Base-by-base conservation (phyloP, 2,113 vertebrate species). In the Acrocephalus kingi region DNA sequence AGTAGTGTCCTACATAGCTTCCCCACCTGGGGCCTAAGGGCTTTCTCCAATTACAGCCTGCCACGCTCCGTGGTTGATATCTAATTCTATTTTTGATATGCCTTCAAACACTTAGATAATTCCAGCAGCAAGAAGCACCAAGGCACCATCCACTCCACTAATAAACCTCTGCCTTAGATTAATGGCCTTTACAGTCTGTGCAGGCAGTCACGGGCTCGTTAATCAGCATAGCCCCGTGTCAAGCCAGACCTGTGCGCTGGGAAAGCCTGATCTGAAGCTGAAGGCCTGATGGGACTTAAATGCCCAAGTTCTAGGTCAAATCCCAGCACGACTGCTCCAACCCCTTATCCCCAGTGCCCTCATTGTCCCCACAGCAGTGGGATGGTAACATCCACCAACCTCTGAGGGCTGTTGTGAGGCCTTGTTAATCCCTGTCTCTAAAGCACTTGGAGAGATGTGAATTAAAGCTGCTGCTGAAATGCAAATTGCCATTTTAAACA, bases 381-480 rank as follows among this genome's bases (percentile, higher is more conserved):
- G 68, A 45, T 61, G 87, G 68, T 33, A 61, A 37, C 6, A 64
- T 9, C 58, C 52, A 71, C 85, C 88, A 84, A 56, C 73, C 88
- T 95, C 90, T 75, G 93, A 90, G 92, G 93, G 72, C 1, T 91
- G 79, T 96, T 94, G 92, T 93, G 94, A 93, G 92, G 88, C 80
- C 48, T 12, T 9, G 23, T 86, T 86, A 80, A 86, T 46, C 71
- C 13, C 5, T 19, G 59, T n/a, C 79, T 92, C 75, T 35, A 94
- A 55, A 88, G 68, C 22, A 2, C 46, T 55, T 64, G 76, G 88
- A 96, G 56, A 94, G 52, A 45, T 6, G 1, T 3, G 61, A 84
- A 95, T 93, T 95, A 96, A 96, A 97, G 66, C 49, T 90, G 96
- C 86, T 94, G 93, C 85, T 96, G 94, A 95, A 93, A 92, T 64